Percentiles rank a stretch among this genome's conserved stretches.
phyloP scores from a whole-genome alignment of 2,888 invertebrate genomes.

The Diachrysia chrysitis region DNA sequence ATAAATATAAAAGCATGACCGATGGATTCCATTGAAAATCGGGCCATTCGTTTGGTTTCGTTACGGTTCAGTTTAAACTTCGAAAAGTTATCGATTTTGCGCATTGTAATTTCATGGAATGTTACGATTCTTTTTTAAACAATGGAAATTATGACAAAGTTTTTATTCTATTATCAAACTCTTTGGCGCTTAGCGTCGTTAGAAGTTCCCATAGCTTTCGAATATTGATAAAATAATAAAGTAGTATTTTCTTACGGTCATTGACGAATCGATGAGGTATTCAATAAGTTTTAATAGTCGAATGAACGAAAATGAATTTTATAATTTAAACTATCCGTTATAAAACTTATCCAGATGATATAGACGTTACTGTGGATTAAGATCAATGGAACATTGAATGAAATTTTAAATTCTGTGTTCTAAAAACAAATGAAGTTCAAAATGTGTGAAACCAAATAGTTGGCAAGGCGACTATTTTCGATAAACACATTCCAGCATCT shows the following conservation, averaged over 20 bases:
- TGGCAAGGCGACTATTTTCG: neutral
- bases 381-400: neutral
- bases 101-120: constrained; percentile 58
- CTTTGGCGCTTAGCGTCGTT: constrained; percentile 26
- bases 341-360: constrained; percentile 8
- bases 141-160: constrained; percentile 22
- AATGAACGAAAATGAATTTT: neutral
- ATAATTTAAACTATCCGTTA: too few species aligned
- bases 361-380: neutral
- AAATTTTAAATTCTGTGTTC: neutral
- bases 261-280: constrained; percentile 6
- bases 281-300: neutral
- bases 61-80: constrained; percentile 45
- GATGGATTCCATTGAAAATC: constrained; percentile 53
- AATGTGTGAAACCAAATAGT: neutral
- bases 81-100: constrained; percentile 55
- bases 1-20: constrained; percentile 54
- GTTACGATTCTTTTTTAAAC: constrained; percentile 45
- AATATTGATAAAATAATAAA: constrained; percentile 21
- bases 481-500: constrained; percentile 60
- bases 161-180: constrained; percentile 24
- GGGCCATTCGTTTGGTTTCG: constrained; percentile 53
- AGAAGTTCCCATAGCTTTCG: constrained; percentile 32
- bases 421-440: neutral
- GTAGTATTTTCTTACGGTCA: constrained; percentile 5